Evolutionary conservation across 2,113 vertebrate genomes (phyloP), one percentile per base, ranked within the genome.

Genomic region (Tyrannus savana): DNA sequence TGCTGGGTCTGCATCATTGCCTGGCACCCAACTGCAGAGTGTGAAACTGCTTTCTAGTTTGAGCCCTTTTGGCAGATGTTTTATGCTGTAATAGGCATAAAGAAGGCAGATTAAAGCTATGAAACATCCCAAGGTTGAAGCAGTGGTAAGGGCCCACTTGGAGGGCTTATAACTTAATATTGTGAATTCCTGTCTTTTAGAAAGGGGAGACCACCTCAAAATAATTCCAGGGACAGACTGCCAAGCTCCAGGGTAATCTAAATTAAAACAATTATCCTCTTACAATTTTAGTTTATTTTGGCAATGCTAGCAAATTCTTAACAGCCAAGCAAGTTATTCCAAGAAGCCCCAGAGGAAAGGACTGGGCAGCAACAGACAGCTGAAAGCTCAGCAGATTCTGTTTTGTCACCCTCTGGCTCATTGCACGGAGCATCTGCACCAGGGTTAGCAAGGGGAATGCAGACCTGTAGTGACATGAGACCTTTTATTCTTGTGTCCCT

Each of bases 211-310:
- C 71, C 87, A 86, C 81, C 80, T 89, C n/a, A 56, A 87, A 37
- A 30, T 76, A 75, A 84, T 75, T 80, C 49, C 37, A 64, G 66
- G 50, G 52, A 72, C 27, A 55, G 50, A 12, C 77, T 73, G 92
- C 88, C 92, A 89, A 94, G 33, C 47, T 85, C 47, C 35, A 58
- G 78, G 31, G 71, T 84, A 87, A 87, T 63, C 35, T 90, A 95
- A 87, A 93, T 96, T 72, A 83, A 87, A 89, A 84, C 80, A 92
- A 95, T 96, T 94, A 92, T 67, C 39, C 89, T 94, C 79, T 96
- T 94, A 84, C 30, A 87, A 63, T 69, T 67, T 79, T 49, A 69
- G 81, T 90, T 97, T 92, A 33, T 91, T 94, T 96, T 97, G 96
- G 96, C 95, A 69, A 31, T 19, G 37, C 15, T 47, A 56, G 41